phyloP scores from a whole-genome alignment of 2,113 vertebrate species.

The Eulemur rufifrons region DNA sequence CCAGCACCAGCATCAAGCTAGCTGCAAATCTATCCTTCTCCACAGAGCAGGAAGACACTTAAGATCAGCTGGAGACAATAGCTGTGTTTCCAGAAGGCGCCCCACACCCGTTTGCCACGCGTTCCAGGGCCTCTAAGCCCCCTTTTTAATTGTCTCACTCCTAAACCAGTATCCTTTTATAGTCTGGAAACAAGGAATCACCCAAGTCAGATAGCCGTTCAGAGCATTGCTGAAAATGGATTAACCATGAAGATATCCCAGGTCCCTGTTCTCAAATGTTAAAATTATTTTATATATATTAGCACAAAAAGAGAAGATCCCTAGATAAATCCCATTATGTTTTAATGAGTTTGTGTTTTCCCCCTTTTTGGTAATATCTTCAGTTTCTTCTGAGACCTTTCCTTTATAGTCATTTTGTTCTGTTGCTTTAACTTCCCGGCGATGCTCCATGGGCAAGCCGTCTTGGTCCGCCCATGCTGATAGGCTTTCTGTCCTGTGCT shows the following conservation, averaged over 20 bases:
- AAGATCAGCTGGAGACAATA: background rate
- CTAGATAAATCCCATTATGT: background rate
- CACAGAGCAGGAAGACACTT: background rate
- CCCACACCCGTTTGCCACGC: background rate
- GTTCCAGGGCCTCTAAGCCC: background rate
- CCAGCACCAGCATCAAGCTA: background rate
- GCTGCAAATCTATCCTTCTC: background rate
- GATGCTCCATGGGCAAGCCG: slow-evolving; percentile 88
- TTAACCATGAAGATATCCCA: background rate
- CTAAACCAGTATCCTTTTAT: background rate
- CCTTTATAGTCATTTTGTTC: slow-evolving; percentile 91
- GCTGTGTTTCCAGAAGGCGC: background rate
- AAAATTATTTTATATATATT: background rate
- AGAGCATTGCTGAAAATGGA: background rate
- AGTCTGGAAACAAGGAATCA: background rate
- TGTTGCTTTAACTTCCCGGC: slow-evolving; percentile 87
- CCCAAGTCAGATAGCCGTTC: background rate
- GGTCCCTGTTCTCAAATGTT: background rate
- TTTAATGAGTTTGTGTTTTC: slow-evolving; percentile 69
- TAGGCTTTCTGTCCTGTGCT: slow-evolving; percentile 93
- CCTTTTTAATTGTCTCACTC: background rate
- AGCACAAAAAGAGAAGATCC: background rate
- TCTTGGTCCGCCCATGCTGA: slow-evolving; percentile 93
- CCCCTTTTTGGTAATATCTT: slow-evolving; percentile 79
- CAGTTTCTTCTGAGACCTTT: slow-evolving; percentile 88